These are phyloP conservation scores for Plemyria rubiginata DNA, from an alignment of 2,888 invertebrate species.

Conservation along the genomic window DNA sequence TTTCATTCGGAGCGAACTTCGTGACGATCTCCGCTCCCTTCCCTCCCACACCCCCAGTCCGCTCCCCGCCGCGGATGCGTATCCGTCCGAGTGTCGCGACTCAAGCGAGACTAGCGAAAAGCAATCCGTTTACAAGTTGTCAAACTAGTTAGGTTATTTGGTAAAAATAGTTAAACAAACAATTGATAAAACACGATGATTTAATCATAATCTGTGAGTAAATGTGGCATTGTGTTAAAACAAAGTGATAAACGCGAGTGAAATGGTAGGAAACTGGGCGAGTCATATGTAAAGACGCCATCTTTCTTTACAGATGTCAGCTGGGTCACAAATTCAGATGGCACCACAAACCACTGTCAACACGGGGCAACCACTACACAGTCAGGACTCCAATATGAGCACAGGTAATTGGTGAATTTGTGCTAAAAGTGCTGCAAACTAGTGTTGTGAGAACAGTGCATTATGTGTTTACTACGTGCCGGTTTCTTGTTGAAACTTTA, in stretches of 20 bases:
- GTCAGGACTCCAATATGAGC: slow-evolving; percentile 99
- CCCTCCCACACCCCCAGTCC: slow-evolving; percentile 57
- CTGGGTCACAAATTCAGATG: slow-evolving; percentile 98
- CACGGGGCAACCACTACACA: slow-evolving; percentile 93
- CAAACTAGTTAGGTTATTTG: slow-evolving; percentile 83
- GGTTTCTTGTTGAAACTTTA: slow-evolving; percentile 61
- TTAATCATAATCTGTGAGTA: slow-evolving; percentile 65
- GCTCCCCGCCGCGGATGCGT: slow-evolving; percentile 79
- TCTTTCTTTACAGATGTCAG: slow-evolving; percentile 94
- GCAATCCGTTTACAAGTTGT: slow-evolving; percentile 81
- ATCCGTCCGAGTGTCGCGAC: slow-evolving; percentile 83
- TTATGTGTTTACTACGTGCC: slow-evolving; percentile 70
- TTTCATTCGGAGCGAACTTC: slow-evolving; percentile 83
- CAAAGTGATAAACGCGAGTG: slow-evolving; percentile 52
- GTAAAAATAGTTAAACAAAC: slow-evolving; percentile 62
- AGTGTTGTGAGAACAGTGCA: slow-evolving; percentile 72
- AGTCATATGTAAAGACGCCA: slow-evolving; percentile 85
- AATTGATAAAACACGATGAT: slow-evolving; percentile 56
- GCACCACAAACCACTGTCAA: slow-evolving; percentile 96
- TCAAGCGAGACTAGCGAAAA: slow-evolving; percentile 49
- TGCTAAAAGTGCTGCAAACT: slow-evolving; percentile 71
- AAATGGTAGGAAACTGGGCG: slow-evolving; percentile 67
- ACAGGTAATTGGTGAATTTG: slow-evolving; percentile 89
- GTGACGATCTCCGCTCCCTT: slow-evolving; percentile 80
- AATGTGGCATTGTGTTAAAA: slow-evolving; percentile 47